These are phyloP conservation scores for Physella acuta DNA, from an alignment of 1,140 invertebrate genomes.

Conservation along the genomic window DNA sequence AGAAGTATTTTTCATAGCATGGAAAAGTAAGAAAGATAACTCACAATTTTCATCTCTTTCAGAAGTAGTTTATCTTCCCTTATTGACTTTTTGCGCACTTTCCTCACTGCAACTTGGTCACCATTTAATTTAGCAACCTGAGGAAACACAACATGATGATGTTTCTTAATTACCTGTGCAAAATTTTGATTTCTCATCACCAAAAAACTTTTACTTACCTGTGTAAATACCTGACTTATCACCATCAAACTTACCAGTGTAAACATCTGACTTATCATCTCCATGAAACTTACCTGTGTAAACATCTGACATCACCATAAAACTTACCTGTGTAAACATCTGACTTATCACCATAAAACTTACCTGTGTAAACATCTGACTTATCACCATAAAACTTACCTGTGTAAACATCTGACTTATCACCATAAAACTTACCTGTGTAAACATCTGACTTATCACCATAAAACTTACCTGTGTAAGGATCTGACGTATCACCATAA, in stretches of 20 bases:
- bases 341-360: neutral
- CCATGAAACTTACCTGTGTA: neutral
- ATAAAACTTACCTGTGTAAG: too few species aligned
- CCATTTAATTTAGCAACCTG: conserved; percentile 31
- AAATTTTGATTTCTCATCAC: neutral
- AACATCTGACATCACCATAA: neutral
- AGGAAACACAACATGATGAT: conserved; percentile 17
- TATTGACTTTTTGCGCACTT: conserved; percentile 39
- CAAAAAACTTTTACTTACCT: neutral
- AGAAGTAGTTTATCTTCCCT: conserved; percentile 40
- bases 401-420: too few species aligned
- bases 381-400: too few species aligned
- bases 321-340: neutral
- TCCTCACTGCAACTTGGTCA: conserved; percentile 39
- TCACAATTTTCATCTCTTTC: conserved; percentile 43
- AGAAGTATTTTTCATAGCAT: too few species aligned
- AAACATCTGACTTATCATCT: neutral
- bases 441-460: neutral
- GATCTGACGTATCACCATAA: too few species aligned
- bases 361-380: too few species aligned
- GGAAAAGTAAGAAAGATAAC: too few species aligned
- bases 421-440: neutral
- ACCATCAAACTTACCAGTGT: neutral
- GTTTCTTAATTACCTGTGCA: neutral
- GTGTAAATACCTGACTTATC: neutral